Base-by-base conservation (phyloP, 2,888 invertebrate genomes). In the Halictus quadricinctus region DNA sequence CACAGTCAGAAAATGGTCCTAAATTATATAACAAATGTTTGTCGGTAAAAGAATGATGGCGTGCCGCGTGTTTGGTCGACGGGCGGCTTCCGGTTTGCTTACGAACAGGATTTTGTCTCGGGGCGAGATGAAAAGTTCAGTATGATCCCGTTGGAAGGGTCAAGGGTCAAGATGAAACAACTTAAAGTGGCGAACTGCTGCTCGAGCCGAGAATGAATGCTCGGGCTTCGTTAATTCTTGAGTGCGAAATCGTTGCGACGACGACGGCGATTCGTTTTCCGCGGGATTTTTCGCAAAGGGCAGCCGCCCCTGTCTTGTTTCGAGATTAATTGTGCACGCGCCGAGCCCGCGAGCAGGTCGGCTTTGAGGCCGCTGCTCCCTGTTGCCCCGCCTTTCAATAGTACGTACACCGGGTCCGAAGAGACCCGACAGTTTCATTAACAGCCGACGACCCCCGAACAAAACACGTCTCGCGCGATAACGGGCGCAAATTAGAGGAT, bases 121-220 rank as follows among this genome's bases (percentile, higher is more conserved):
- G 29, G 69, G 76, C 66, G 54, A 83, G 80, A 88, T 88, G 86
- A 83, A 88, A 86, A 83, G 73, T 78, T 64, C 66, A 72, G 58
- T 12, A n/a, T n/a, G 58, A n/a, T 58, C 58, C 54, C 60, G 41
- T 8, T 8, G 58, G 60, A 88, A 87, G 85, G 86, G 88, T 91
- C 90, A 91, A 82, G 83, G 91, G 89, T 91, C 88, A 88, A 87
- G 81, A 85, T 80, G 83, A 80, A 79, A 72, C 48, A 69, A 48
- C 50, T 69, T 72, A 46, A 48, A 70, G 78, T 48, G 80, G 70
- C 48, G 69, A 58, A 72, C 54, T 25, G 36, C 60, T 50, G 69
- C 50, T 72, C 80, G 58, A 50, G n/a, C 46, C 54, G 13, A 41
- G 54, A 75, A 83, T 46, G 83, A 80, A 77, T 69, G 70, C n/a